Base-by-base conservation (phyloP, 2,888 invertebrate genomes). In the Mystacides longicornis region DNA sequence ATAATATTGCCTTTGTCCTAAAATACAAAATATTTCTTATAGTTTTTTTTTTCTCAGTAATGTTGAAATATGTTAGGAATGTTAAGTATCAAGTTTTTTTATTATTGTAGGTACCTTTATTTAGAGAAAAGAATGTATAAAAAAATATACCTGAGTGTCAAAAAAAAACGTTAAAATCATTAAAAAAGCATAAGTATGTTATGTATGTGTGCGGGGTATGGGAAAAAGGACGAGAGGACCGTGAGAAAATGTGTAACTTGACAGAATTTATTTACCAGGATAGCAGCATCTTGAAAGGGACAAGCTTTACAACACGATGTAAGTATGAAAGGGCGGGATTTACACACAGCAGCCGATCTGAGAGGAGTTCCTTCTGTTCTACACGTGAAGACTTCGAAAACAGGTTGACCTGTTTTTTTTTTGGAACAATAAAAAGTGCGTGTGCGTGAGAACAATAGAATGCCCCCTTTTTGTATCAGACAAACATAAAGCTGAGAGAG, bases 381-480 rank as follows among this genome's bases (percentile, higher is more conserved):
- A 48, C 3, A 4, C 14, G 19, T n/a, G 11, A 21, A 22, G 19
- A n/a, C 16, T 22, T 23, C 23, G 9, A 14, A 27, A 27, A 5
- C 2, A 14, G 3, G 11, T 33, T 33, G 23, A 21, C 23, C 22
- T 2, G 4, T 20, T 14, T 37, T 37, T 51, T 50, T 37, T 37
- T 14, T 14, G n/a, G 16, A 16, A 14, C 27, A 14, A 37, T 37
- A 56, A 49, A 59, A 61, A 74, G 69, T 74, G 75, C 75, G 77
- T 77, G 75, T 77, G 75, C 75, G 77, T 78, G 73, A 74, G 74
- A 77, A 78, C 78, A 78, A 78, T 78, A 74, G 74, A 69, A 71
- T 77, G 77, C 75, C 75, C 77, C 76, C 77, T 76, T 77, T 77
- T 76, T 72, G 65, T 75, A 77, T 75, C 71, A 77, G 77, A 76